Base-by-base conservation (phyloP, 1,140 invertebrate genomes). In the Zaprionus inermis region DNA sequence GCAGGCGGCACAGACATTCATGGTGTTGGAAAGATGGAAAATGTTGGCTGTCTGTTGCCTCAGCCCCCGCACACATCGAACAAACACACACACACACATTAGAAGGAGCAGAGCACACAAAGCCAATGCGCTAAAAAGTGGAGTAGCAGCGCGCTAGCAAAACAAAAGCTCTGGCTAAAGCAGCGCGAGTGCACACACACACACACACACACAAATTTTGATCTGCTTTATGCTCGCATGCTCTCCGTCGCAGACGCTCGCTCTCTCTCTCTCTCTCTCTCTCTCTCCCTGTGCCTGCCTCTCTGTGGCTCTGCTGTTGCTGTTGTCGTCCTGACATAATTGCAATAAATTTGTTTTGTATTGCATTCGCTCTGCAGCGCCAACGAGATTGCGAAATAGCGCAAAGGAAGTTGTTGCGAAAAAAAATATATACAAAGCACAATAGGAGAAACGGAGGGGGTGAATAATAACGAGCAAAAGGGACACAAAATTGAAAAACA, bases 271-370 rank as follows among this genome's bases (percentile, higher is more conserved):
- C 5, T 64, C 20, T 28, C 4, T 18, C n/a, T 44, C 18, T 9
- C 20, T 24, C 5, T 65, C n/a, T 41, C 41, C 14, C 22, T 52
- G 57, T 28, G 24, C 24, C 24, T 28, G 3, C 24, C 24, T 5
- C 3, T 28, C 24, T 1, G 5, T 52, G 56, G 44, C 70, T 59
- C 56, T 64, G 59, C 69, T 73, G 64, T 64, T 38, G 49, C 69
- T 66, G 51, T 51, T 66, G 51, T 51, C 66, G 54, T 70, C 66
- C 59, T 77, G 52, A 69, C 69, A 84, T 74, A 84, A 84, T 80
- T 84, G 81, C 69, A 80, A 84, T 83, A 83, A 83, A 84, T 79
- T 75, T 63, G 60, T 80, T 74, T 77, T 70, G 60, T 63, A 64
- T 67, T 55, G 58, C 70, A 46, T 68, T 66, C 44, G 64, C 16